phyloP scores from a whole-genome alignment of 2,888 invertebrate species.

The Synergus itoensis region DNA sequence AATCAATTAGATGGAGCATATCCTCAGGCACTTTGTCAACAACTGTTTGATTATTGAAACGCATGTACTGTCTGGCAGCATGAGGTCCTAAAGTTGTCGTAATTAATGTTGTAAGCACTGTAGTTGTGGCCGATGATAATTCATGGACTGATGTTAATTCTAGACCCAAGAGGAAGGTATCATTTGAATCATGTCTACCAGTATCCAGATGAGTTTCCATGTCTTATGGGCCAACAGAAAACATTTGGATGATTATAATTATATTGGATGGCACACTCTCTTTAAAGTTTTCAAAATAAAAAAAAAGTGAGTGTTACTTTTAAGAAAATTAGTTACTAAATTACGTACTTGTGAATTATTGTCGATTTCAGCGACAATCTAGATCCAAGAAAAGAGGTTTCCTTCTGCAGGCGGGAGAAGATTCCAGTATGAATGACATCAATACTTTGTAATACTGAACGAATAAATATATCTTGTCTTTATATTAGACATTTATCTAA shows the following conservation, averaged over 20 bases:
- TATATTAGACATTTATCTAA: constrained; percentile 66
- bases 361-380: background rate
- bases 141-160: constrained; percentile 41
- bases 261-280: constrained; percentile 3
- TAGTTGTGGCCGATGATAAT: constrained; percentile 46
- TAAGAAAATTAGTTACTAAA: background rate
- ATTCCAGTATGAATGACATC: constrained; percentile 50
- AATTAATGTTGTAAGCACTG: constrained; percentile 46
- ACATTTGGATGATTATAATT: constrained; percentile 54
- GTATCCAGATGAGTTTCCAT: constrained; percentile 46
- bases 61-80: constrained; percentile 68
- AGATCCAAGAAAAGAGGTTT: constrained; percentile 32
- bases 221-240: constrained; percentile 45
- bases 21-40: constrained; percentile 87
- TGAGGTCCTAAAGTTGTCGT: constrained; percentile 65
- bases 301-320: background rate
- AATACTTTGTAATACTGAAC: constrained; percentile 55
- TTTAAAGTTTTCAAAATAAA: background rate
- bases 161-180: constrained; percentile 14
- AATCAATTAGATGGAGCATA: constrained; percentile 87
- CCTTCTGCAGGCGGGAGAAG: background rate
- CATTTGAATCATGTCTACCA: constrained; percentile 43
- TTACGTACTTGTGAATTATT: background rate
- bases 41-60: constrained; percentile 85
- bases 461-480: constrained; percentile 49